Evolutionary conservation across 37 sponge, comb jelly and placozoan species (phyloP).

Genomic region (Dysidea cf. avara): DNA sequence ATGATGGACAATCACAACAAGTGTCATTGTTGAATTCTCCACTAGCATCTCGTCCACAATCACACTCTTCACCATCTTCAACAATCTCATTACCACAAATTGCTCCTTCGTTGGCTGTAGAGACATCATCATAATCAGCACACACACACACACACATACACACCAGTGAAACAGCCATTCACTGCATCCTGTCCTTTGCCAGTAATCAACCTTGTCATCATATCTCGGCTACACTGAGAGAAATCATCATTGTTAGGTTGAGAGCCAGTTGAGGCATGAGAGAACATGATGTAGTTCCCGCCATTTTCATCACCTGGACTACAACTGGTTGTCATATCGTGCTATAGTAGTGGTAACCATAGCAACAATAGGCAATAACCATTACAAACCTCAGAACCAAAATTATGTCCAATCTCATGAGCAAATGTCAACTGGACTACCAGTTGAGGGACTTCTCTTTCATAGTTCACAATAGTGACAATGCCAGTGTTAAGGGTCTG

Average conservation of each 20-base stretch:
- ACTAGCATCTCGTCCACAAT: slow-evolving; percentile 43
- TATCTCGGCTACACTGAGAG: slow-evolving; percentile 54
- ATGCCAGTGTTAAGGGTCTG: slow-evolving; percentile 87
- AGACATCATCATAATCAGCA: background rate
- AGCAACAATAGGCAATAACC: background rate
- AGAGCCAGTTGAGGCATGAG: slow-evolving; percentile 70
- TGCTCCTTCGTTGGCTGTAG: slow-evolving; percentile 22
- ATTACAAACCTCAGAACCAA: slow-evolving; percentile 75
- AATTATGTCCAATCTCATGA: slow-evolving; percentile 96
- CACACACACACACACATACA: background rate
- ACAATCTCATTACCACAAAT: slow-evolving; percentile 70
- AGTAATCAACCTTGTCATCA: slow-evolving; percentile 51
- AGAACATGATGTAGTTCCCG: slow-evolving; percentile 89
- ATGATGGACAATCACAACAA: slow-evolving; percentile 58
- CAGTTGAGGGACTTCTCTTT: slow-evolving; percentile 33
- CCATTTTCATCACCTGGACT: slow-evolving; percentile 15
- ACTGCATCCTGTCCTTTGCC: slow-evolving; percentile 8
- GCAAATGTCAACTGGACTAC: slow-evolving; percentile 82
- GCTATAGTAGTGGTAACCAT: background rate
- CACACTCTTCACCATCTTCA: slow-evolving; percentile 75
- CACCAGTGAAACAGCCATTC: slow-evolving; percentile 19
- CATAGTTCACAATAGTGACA: slow-evolving; percentile 85
- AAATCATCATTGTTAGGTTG: slow-evolving; percentile 85
- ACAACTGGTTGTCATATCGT: background rate
- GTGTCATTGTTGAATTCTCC: slow-evolving; percentile 30